A percentile compares a stretch with the other conserved stretches of the same genome.
phyloP scores from a whole-genome alignment of 2,113 vertebrate species.

The Bos indicus region DNA sequence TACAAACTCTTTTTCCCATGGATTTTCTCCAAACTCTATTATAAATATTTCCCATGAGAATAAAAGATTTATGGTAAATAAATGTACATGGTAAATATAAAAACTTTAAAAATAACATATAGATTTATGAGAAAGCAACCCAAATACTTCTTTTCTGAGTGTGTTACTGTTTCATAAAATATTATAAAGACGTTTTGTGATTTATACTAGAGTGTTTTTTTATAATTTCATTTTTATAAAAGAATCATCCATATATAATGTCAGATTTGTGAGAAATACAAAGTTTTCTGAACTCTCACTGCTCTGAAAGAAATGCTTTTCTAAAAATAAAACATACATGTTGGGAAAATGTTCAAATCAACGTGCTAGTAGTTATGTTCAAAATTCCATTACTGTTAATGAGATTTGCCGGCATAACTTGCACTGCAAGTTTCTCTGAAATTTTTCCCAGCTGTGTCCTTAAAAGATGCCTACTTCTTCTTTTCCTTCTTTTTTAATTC shows the following conservation, averaged over 20 bases:
- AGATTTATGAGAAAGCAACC: background rate
- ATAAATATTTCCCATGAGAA: background rate
- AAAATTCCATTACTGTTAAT: constrained; percentile 58
- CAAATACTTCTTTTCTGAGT: background rate
- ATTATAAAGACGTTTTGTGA: background rate
- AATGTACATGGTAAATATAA: background rate
- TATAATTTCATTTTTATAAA: constrained; percentile 13
- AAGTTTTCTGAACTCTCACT: constrained; percentile 28
- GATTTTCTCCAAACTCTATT: background rate
- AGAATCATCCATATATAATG: background rate
- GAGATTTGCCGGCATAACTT: constrained; percentile 48
- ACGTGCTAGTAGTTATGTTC: constrained; percentile 23
- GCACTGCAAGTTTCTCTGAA: constrained; percentile 31
- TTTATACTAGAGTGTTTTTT: background rate
- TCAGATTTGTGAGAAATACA: constrained; percentile 28
- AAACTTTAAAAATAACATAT: background rate
- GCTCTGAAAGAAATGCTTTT: constrained; percentile 25
- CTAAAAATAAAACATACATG: constrained; percentile 42
- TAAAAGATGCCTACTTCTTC: background rate
- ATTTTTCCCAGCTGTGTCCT: constrained; percentile 41
- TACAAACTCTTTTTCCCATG: background rate
- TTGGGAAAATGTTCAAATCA: constrained; percentile 55
- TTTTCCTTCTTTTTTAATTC: background rate
- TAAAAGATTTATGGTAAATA: background rate
- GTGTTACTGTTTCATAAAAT: background rate